These are phyloP conservation scores for Planococcus citri DNA, from an alignment of 1,140 invertebrate genomes.

Conservation along the genomic window DNA sequence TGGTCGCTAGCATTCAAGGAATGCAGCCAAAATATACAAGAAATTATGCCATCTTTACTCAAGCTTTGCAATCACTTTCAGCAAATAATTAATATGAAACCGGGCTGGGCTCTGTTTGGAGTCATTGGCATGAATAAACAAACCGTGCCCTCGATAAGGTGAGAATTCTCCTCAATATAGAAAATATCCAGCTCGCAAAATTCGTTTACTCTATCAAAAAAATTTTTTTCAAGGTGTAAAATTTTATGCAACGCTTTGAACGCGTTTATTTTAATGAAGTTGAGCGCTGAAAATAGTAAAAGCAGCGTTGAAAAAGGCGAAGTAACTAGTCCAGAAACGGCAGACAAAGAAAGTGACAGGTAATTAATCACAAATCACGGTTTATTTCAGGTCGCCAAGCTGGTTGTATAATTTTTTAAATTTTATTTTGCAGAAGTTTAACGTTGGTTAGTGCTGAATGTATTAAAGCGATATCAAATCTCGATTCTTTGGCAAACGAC, in stretches of 20 bases:
- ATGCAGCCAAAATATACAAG: constrained; percentile 36
- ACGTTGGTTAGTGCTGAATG: constrained; percentile 36
- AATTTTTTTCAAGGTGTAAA: constrained; percentile 21
- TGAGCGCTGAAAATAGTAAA: constrained; percentile 22
- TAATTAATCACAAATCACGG: background rate
- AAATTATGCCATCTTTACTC: constrained; percentile 28
- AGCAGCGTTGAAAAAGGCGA: constrained; percentile 4
- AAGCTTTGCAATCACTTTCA: constrained; percentile 38
- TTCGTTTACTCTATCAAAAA: background rate
- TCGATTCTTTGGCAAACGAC: constrained; percentile 36
- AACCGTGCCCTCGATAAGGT: constrained; percentile 44
- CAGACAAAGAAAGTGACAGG: constrained; percentile 11
- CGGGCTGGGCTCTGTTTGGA: constrained; percentile 46
- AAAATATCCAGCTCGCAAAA: no score
- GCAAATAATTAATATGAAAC: constrained; percentile 43
- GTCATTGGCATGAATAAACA: constrained; percentile 49
- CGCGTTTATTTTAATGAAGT: constrained; percentile 23
- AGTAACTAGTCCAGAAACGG: constrained; percentile 9
- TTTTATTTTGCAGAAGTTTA: constrained; percentile 32
- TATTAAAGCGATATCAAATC: constrained; percentile 35
- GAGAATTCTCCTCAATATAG: constrained; percentile 24
- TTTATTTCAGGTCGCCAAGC: background rate
- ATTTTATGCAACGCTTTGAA: constrained; percentile 21
- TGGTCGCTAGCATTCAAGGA: constrained; percentile 44
- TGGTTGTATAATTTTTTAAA: background rate